Conservation (phyloP, 2,888 invertebrate species). For the Drosophila siamana region DNA sequence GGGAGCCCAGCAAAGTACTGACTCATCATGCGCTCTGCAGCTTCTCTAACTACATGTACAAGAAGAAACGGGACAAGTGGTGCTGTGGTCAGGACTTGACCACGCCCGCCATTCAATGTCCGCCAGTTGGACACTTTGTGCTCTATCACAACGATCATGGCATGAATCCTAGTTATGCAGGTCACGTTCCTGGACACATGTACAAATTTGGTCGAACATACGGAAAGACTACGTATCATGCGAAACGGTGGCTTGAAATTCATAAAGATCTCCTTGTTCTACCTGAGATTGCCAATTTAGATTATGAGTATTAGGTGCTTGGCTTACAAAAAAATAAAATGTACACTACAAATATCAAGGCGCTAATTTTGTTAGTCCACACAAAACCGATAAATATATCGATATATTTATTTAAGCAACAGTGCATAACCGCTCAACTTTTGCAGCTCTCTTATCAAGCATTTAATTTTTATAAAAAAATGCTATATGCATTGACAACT, state of each 20-base stretch:
- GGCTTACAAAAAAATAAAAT: background rate
- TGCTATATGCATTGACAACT: no score
- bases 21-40: conserved; percentile 91
- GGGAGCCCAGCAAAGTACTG: conserved; percentile 86
- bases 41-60: conserved; percentile 91
- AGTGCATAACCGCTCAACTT: background rate
- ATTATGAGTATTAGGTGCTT: conserved; percentile 58
- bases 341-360: background rate
- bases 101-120: conserved; percentile 74
- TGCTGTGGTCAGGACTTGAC: conserved; percentile 84
- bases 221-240: conserved; percentile 90
- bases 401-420: background rate
- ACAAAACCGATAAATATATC: background rate
- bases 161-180: conserved; percentile 91
- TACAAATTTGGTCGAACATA: conserved; percentile 92
- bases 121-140: conserved; percentile 85
- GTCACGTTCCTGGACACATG: conserved; percentile 91
- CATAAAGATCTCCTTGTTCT: conserved; percentile 71
- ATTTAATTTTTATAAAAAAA: background rate
- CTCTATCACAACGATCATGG: conserved; percentile 91
- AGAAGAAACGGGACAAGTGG: conserved; percentile 91
- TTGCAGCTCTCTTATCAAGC: background rate
- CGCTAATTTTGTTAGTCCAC: background rate
- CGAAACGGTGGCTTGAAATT: conserved; percentile 89
- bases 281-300: conserved; percentile 68